Evolutionary conservation across 2,797 vertebrate genomes (phyloP).

Genomic region (Enteromius radiatus): DNA sequence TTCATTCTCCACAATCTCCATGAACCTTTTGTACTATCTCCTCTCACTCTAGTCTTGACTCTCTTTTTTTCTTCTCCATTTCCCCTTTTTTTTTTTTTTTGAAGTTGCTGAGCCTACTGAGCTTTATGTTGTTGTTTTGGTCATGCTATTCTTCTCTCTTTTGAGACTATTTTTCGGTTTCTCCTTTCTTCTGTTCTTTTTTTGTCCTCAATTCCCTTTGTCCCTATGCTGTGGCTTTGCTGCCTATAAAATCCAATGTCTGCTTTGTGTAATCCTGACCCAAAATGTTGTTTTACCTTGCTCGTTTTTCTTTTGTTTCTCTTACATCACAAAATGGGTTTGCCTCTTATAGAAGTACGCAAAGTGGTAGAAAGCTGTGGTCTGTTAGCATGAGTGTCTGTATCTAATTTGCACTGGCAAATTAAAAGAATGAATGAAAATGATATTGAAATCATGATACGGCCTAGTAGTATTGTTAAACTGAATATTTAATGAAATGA

Average conservation of each 20-base stretch:
- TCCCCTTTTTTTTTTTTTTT: background rate
- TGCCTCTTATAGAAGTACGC: conserved; percentile 1
- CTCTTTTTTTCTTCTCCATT: background rate
- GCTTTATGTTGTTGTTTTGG: background rate
- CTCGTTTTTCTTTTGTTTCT: conserved; percentile 4
- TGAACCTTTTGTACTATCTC: background rate
- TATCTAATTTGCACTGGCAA: background rate
- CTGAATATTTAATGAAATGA: background rate
- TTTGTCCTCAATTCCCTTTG: conserved; percentile 25
- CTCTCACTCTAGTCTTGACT: conserved; percentile 12
- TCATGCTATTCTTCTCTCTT: background rate
- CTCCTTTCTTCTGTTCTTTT: background rate
- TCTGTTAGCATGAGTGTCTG: background rate
- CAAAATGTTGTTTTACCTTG: background rate
- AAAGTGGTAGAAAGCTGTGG: background rate
- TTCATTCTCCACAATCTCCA: background rate
- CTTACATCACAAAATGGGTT: background rate
- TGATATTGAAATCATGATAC: background rate
- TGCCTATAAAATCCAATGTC: conserved; percentile 58
- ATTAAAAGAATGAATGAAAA: background rate
- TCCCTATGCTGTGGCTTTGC: conserved; percentile 51
- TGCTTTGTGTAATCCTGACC: conserved; percentile 42
- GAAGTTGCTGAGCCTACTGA: background rate
- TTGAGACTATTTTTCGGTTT: background rate
- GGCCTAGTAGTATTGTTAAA: background rate